These are phyloP conservation scores for Drosophila robusta DNA, from an alignment of 2,888 invertebrate genomes.

Conservation along the genomic window DNA sequence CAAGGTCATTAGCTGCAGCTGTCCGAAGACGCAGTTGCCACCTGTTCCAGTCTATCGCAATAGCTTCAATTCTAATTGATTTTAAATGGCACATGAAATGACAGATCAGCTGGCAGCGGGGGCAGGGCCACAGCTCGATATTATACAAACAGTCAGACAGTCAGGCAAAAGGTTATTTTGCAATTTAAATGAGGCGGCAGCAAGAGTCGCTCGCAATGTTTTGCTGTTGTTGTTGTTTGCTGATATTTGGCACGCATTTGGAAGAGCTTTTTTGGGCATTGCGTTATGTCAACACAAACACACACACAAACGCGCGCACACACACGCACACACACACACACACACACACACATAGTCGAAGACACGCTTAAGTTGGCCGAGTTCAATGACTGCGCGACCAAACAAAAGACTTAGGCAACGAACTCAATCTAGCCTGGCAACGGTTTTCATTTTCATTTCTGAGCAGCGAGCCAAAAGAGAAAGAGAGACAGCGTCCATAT, in stretches of 20 bases:
- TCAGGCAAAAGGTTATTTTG: slow-evolving; percentile 41
- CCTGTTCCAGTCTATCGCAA: slow-evolving; percentile 30
- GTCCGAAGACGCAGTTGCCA: slow-evolving; percentile 54
- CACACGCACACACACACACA: slow-evolving; percentile 15
- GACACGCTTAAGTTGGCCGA: slow-evolving; percentile 16
- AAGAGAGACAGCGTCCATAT: slow-evolving; percentile 12
- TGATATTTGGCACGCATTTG: slow-evolving; percentile 54
- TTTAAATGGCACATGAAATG: slow-evolving; percentile 44
- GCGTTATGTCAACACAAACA: slow-evolving; percentile 38
- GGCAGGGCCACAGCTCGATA: slow-evolving; percentile 9
- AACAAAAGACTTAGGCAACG: slow-evolving; percentile 80
- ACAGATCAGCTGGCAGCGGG: slow-evolving; percentile 7
- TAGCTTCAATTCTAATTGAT: slow-evolving; percentile 43
- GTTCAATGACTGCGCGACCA: slow-evolving; percentile 65
- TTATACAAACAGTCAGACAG: slow-evolving; percentile 41
- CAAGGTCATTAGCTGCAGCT: slow-evolving; percentile 81
- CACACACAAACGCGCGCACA: slow-evolving; percentile 1
- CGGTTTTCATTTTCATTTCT: slow-evolving; percentile 82
- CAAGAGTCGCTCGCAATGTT: slow-evolving; percentile 25
- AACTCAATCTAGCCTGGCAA: slow-evolving; percentile 68
- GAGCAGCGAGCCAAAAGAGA: slow-evolving; percentile 28
- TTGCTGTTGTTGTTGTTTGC: slow-evolving; percentile 7
- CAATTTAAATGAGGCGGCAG: slow-evolving; percentile 61
- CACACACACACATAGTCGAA: neutral
- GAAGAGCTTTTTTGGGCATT: slow-evolving; percentile 26